Conservation (phyloP, 2,888 invertebrate species). For the Yponomeuta cagnagella region DNA sequence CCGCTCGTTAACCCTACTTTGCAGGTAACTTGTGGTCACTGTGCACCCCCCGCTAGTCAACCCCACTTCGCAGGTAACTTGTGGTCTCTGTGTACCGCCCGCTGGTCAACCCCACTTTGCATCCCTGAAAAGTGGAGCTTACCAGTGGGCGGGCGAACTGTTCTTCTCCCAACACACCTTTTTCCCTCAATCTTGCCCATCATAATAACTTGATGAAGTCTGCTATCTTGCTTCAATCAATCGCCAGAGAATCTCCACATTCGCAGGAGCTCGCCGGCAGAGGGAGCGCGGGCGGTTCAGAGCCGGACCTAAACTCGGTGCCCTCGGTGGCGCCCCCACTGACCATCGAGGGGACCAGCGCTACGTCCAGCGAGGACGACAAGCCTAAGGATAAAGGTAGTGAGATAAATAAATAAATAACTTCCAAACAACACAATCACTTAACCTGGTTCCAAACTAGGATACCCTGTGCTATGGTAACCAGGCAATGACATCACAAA, state of each 20-base stretch:
- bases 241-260: not conserved
- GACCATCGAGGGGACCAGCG: slow-evolving; percentile 41
- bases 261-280: slow-evolving; percentile 58
- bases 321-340: slow-evolving; percentile 42
- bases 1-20: slow-evolving; percentile 59
- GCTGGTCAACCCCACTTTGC: slow-evolving; percentile 57
- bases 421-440: too few relatives aligned
- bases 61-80: not conserved
- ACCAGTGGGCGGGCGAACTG: too few relatives aligned
- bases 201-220: too few relatives aligned
- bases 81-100: slow-evolving; percentile 31
- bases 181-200: too few relatives aligned
- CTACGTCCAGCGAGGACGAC: slow-evolving; percentile 74
- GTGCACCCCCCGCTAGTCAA: not conserved
- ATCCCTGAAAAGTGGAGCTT: slow-evolving; percentile 20
- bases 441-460: too few relatives aligned
- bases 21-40: slow-evolving; percentile 38
- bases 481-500: too few relatives aligned
- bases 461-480: too few relatives aligned
- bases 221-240: too few relatives aligned
- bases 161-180: too few relatives aligned
- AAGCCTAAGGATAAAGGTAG: slow-evolving; percentile 75
- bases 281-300: slow-evolving; percentile 64
- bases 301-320: slow-evolving; percentile 63
- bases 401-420: slow-evolving; percentile 25